Evolutionary conservation across 2,113 vertebrate genomes (phyloP).

Genomic region (Dicrurus megarhynchus): DNA sequence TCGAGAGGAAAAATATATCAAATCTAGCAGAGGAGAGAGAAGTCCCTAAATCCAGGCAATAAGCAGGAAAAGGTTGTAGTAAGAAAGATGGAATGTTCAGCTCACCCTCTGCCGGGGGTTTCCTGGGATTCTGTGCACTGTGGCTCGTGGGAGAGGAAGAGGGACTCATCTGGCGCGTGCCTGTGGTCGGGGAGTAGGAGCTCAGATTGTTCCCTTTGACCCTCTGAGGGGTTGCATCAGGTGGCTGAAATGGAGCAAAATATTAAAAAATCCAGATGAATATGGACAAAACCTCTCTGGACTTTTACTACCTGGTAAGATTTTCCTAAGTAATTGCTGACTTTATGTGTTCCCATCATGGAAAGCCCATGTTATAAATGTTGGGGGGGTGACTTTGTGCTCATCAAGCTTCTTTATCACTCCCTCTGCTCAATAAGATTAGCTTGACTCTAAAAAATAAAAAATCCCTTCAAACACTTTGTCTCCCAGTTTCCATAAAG

Average conservation of each 20-base stretch:
- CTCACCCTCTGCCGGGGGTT: conserved; percentile 59
- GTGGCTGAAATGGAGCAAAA: conserved; percentile 20
- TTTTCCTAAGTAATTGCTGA: neutral
- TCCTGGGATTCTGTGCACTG: neutral
- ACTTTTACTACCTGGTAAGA: neutral
- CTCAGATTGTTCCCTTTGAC: neutral
- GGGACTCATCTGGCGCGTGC: conserved; percentile 70
- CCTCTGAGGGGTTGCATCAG: neutral
- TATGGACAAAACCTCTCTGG: neutral
- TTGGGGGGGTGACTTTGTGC: neutral
- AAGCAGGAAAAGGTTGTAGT: conserved; percentile 9
- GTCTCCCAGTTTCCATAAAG: neutral
- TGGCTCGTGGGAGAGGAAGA: conserved; percentile 32
- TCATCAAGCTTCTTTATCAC: neutral
- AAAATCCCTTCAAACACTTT: neutral
- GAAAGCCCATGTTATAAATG: neutral
- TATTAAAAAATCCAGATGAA: neutral
- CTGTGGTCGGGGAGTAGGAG: conserved; percentile 75
- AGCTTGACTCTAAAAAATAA: neutral
- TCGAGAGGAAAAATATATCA: neutral
- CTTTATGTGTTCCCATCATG: neutral
- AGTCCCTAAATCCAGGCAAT: conserved; percentile 15
- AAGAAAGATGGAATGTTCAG: conserved; percentile 26
- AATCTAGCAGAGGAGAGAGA: neutral
- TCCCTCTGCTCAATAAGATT: neutral